Evolutionary conservation across 1,140 invertebrate genomes (phyloP).

Genomic region (Nixonia krombeini): DNA sequence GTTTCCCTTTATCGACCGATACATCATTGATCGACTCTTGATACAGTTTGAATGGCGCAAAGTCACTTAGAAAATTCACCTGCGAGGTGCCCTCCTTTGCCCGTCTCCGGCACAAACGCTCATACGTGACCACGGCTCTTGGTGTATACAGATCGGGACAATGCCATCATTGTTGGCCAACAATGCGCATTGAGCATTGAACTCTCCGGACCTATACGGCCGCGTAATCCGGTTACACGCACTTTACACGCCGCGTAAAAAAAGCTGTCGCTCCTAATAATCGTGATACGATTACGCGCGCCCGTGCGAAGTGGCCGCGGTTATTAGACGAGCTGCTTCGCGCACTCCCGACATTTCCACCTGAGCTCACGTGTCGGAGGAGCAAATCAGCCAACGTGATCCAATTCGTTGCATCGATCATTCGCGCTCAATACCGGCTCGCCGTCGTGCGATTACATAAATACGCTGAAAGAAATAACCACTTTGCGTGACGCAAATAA

Average conservation of each 20-base stretch:
- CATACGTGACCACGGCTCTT: conserved; percentile 41
- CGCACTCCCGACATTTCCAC: too few species aligned
- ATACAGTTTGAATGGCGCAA: conserved; percentile 6
- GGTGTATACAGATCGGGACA: conserved; percentile 42
- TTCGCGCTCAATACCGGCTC: too few species aligned
- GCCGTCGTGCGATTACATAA: too few species aligned
- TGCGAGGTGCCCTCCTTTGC: conserved; percentile 20
- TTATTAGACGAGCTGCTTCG: too few species aligned
- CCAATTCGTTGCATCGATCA: too few species aligned
- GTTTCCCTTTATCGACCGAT: too few species aligned
- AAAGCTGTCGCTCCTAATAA: conserved; percentile 51
- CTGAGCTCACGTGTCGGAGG: too few species aligned
- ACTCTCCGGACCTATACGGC: conserved; percentile 43
- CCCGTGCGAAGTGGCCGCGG: conserved; percentile 25
- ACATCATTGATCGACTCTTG: conserved; percentile 7
- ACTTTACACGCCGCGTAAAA: conserved; percentile 53
- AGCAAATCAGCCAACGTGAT: too few species aligned
- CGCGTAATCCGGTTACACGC: conserved; percentile 55
- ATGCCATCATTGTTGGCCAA: conserved; percentile 52
- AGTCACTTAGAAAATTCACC: conserved; percentile 34
- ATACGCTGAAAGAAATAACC: too few species aligned
- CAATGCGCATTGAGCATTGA: conserved; percentile 53
- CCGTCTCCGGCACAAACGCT: conserved; percentile 27
- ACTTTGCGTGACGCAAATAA: too few species aligned
- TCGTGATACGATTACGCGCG: conserved; percentile 53